A percentile compares a stretch with the other conserved stretches of the same genome.
Evolutionary conservation across 2,113 vertebrate genomes (phyloP).

Genomic region (Prionailurus bengalensis): DNA sequence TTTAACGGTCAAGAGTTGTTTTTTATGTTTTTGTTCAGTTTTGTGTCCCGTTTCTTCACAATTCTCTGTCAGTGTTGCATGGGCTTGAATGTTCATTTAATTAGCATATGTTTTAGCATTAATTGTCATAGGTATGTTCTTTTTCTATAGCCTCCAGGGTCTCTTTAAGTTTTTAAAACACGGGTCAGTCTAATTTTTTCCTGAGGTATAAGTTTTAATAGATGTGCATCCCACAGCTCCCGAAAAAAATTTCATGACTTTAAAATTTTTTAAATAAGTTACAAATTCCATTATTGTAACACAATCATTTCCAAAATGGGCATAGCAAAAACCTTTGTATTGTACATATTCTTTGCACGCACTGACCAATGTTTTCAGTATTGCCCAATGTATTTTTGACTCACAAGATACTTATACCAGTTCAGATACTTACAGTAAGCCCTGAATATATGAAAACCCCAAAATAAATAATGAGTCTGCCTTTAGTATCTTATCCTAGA

Average conservation of each 20-base stretch:
- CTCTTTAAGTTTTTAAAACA: background rate
- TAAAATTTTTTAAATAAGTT: background rate
- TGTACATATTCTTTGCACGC: background rate
- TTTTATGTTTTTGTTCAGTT: background rate
- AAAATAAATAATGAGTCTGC: background rate
- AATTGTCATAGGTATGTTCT: background rate
- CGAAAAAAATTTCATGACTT: background rate
- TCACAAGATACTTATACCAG: background rate
- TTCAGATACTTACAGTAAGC: background rate
- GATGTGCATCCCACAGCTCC: background rate
- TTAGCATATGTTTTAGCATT: background rate
- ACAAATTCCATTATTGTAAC: conserved; percentile 17
- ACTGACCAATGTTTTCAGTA: background rate
- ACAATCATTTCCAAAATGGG: background rate
- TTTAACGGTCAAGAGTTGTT: background rate
- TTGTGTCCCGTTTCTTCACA: background rate
- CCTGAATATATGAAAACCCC: background rate
- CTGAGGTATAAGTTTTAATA: background rate
- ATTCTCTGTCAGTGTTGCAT: background rate
- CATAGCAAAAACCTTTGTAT: background rate
- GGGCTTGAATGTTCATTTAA: background rate
- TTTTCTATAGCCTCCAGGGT: background rate
- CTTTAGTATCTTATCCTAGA: background rate
- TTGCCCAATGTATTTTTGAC: background rate
- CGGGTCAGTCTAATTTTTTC: background rate